Base-by-base conservation (phyloP, 2,888 invertebrate genomes). In the Oscheius sp. region DNA sequence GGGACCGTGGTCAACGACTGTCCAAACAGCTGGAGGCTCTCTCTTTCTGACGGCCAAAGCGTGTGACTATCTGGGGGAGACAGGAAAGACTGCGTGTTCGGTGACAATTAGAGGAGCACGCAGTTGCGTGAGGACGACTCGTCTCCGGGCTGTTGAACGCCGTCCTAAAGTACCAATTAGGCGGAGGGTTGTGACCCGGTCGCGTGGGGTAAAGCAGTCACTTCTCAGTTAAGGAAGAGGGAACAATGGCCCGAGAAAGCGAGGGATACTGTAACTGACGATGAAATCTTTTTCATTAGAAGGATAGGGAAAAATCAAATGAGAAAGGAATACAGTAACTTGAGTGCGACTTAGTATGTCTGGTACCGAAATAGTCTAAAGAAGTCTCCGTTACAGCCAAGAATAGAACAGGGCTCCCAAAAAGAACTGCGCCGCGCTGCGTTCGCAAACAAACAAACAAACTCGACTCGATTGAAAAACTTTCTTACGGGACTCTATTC, bases 1-100 rank as follows among this genome's bases (percentile, higher is more conserved):
- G 57, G 65, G 63, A 73, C 63, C 73, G 73, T 73, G 73, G 73
- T 73, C 63, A 73, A 73, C 73, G 73, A 73, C 73, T 73, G 63
- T 73, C 73, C 73, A 73, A 73, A 73, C 59, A 73, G 70, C 66
- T 57, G 59, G 35, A 29, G 53, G 13, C 13, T 48, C 37, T n/a
- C 32, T 42, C 42, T 42, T 42, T 42, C 42, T 42, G 37, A 47
- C 21, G 32, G 53, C 37, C n/a, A 60, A 55, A 29, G 63, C 21
- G 65, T 29, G 65, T 29, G 65, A 48, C 21, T n/a, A 35, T 13
- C 29, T 13, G 29, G 29, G 63, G 48, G 63, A 21, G 21, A 21
- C 37, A 51, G 68, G 68, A 68, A 55, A 35, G 63, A 32, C 55
- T 68, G 68, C 68, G 55, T 68, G 68, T 68, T 55, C 35, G 37